A percentile compares a stretch with the other conserved stretches of the same genome.
phyloP scores from a whole-genome alignment of 2,113 vertebrate species.

The Indicator indicator region DNA sequence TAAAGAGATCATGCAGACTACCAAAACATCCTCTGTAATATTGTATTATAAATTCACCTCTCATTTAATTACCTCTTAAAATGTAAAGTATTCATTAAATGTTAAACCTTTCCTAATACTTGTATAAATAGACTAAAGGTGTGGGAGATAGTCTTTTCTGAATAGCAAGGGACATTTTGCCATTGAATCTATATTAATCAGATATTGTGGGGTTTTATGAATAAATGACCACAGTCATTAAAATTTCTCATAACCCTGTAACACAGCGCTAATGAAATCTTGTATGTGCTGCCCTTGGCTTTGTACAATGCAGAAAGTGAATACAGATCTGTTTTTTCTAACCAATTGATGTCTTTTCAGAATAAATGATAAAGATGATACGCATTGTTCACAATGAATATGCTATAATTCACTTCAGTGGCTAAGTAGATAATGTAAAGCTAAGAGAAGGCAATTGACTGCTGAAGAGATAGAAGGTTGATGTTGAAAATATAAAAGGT shows the following conservation, averaged over 20 bases:
- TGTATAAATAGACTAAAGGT: constrained; percentile 19
- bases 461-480: constrained; percentile 63
- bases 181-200: constrained; percentile 38
- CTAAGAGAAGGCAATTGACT: constrained; percentile 70
- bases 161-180: constrained; percentile 9
- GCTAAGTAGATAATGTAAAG: constrained; percentile 75
- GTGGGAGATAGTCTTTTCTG: neutral
- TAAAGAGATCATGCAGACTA: neutral
- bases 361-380: constrained; percentile 73
- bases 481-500: constrained; percentile 76
- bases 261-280: constrained; percentile 48
- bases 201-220: constrained; percentile 39
- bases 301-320: constrained; percentile 50
- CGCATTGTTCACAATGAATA: constrained; percentile 75
- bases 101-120: constrained; percentile 26
- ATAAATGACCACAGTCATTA: constrained; percentile 59
- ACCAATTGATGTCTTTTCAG: constrained; percentile 63
- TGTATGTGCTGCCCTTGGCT: constrained; percentile 42
- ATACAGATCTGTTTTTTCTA: constrained; percentile 58
- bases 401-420: constrained; percentile 77
- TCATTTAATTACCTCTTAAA: constrained; percentile 51
- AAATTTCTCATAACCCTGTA: constrained; percentile 53
- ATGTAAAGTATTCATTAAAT: constrained; percentile 46
- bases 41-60: neutral
- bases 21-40: neutral